A percentile compares a stretch with the other conserved stretches of the same genome.
phyloP scores from a whole-genome alignment of 2,113 vertebrate species.

The Leucoraja erinaceus region DNA sequence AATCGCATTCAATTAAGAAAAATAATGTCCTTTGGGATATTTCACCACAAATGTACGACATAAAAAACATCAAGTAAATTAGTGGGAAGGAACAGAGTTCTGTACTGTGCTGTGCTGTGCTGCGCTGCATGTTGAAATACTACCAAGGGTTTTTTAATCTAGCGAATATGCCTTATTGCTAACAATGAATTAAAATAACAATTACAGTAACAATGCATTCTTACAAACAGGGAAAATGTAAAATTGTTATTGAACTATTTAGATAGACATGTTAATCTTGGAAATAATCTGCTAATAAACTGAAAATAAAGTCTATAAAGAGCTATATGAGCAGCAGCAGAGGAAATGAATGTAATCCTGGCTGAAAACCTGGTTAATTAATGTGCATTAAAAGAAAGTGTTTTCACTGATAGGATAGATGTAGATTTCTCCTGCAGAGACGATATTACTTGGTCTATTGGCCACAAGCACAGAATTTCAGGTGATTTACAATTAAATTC shows the following conservation, averaged over 20 bases:
- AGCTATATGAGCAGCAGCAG: neutral
- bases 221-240: neutral
- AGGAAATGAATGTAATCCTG: neutral
- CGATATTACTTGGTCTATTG: neutral
- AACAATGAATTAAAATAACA: conserved; percentile 8
- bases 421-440: neutral
- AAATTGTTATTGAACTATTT: neutral
- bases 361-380: neutral
- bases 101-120: no score
- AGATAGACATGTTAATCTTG: neutral
- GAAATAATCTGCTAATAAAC: neutral
- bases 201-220: no score
- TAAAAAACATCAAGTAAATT: neutral
- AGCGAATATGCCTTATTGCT: neutral
- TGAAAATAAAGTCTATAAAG: neutral
- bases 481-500: neutral
- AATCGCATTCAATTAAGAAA: no score
- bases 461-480: neutral
- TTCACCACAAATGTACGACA: neutral
- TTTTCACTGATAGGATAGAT: no score
- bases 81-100: neutral
- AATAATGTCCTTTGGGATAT: neutral
- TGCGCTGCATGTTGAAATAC: neutral
- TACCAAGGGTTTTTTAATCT: no score
- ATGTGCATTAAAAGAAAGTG: neutral